Percentiles rank a stretch among this genome's conserved stretches.
These are phyloP conservation scores for Cathartes aura DNA, from an alignment of 2,113 vertebrate species.

Conservation along the genomic window DNA sequence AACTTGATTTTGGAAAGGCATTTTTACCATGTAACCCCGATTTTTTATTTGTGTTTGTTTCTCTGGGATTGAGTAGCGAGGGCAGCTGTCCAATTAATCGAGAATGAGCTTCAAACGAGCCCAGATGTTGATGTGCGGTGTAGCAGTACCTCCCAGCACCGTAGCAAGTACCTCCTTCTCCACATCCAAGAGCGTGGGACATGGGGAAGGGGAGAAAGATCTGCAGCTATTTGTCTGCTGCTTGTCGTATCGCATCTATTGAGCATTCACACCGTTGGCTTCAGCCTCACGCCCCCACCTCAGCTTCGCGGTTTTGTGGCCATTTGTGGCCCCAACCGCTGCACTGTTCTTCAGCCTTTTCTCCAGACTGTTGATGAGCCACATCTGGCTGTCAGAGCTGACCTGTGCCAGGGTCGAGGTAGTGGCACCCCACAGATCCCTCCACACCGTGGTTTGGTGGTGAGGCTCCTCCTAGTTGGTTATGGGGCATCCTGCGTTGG, in stretches of 20 bases:
- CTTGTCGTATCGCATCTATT: accelerated
- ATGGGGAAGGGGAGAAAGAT: not conserved
- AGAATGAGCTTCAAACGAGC: not conserved
- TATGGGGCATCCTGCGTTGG: not conserved
- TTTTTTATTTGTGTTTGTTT: not conserved
- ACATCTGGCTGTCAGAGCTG: not conserved
- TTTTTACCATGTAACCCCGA: not conserved
- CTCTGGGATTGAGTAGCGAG: not conserved
- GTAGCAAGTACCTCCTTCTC: not conserved
- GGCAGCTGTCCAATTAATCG: not conserved
- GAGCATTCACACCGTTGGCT: not conserved
- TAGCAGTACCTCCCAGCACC: not conserved
- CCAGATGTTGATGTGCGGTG: not conserved
- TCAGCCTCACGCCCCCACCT: not conserved
- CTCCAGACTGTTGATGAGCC: not conserved
- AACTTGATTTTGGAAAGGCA: not conserved
- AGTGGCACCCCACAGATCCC: not conserved
- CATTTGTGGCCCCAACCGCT: not conserved
- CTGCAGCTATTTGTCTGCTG: not conserved
- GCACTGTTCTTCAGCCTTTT: not conserved
- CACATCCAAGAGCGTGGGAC: not conserved
- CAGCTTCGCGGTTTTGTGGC: not conserved
- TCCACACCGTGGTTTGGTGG: not conserved
- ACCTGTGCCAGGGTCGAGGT: not conserved
- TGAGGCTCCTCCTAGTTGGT: not conserved